phyloP scores from a whole-genome alignment of 2,113 vertebrate genomes.

The Triplophysa siluroides region DNA sequence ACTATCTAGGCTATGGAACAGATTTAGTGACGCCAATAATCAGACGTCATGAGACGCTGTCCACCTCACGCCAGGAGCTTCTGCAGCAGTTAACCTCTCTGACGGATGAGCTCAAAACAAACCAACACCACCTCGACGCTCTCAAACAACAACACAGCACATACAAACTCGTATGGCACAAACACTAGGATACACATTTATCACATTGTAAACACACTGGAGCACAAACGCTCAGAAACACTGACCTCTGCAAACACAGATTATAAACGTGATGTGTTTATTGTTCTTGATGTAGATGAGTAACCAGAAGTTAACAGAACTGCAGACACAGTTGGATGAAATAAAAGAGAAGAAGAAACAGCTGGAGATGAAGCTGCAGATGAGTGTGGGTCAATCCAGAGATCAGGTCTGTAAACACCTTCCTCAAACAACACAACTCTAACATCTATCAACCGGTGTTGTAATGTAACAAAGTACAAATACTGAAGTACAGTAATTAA shows the following conservation, averaged over 20 bases:
- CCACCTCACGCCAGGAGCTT: slow-evolving; percentile 68
- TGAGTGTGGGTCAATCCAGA: slow-evolving; percentile 63
- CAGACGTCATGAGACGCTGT: slow-evolving; percentile 68
- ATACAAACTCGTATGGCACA: slow-evolving; percentile 60
- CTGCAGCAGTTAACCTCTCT: slow-evolving; percentile 64
- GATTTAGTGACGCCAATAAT: slow-evolving; percentile 68
- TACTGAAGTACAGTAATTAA: no score
- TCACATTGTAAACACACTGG: no score
- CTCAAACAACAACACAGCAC: slow-evolving; percentile 68
- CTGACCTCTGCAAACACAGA: not conserved
- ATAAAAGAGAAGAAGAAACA: slow-evolving; percentile 66
- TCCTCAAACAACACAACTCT: no score
- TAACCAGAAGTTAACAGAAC: slow-evolving; percentile 70
- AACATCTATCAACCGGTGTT: no score
- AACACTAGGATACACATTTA: no score
- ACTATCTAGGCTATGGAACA: slow-evolving; percentile 59
- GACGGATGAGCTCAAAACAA: slow-evolving; percentile 66
- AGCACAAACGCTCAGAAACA: no score
- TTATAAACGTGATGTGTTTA: not conserved
- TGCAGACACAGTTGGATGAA: slow-evolving; percentile 68
- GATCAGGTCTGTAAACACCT: slow-evolving; percentile 63
- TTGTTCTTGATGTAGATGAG: slow-evolving; percentile 61
- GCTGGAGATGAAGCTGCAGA: slow-evolving; percentile 61
- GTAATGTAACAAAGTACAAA: no score
- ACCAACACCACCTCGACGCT: slow-evolving; percentile 61